Evolutionary conservation across 1,140 invertebrate genomes (phyloP), one percentile per base, ranked within the genome.

Genomic region (Drosophila serrata): DNA sequence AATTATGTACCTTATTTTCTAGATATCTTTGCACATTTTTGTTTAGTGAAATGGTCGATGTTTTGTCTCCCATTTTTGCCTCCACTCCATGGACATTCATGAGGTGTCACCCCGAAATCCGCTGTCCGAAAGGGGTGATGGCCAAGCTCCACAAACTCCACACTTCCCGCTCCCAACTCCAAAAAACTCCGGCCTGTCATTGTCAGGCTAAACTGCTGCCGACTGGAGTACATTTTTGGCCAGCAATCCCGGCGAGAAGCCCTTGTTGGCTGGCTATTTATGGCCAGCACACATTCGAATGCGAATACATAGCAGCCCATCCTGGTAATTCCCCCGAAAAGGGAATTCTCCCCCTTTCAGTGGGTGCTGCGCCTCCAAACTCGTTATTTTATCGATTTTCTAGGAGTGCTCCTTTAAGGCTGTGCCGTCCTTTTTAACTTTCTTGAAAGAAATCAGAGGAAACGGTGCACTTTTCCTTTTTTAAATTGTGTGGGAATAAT

Each of bases 181-280:
- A 65, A 74, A 74, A 75, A 74, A 75, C 75, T 61, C 77, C 77
- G 69, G 70, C 82, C 79, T 84, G 84, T 84, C 84, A 87, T 87
- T 87, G 84, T 87, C 84, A 75, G 80, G 48, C 72, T 87, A 67
- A 85, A 88, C 79, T 80, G 84, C 85, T 60, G 57, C 63, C 39
- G 64, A 48, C 59, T 65, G 75, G 62, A 87, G 84, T 88, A 87
- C 80, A 87, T 87, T 80, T 85, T 70, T 77, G 84, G 84, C 63
- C 64, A 64, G 43, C 53, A 58, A 51, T 42, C 45, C 39, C 42
- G 35, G 17, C 24, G 45, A 46, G 59, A 39, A 39, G 35, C 73
- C 43, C 67, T 67, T 62, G 80, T 53, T 49, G 31, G 42, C 65
- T 35, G 58, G 68, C 80, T 87, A 87, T 87, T 88, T 88, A 88